Percentiles rank a stretch among this genome's conserved stretches.
These are phyloP conservation scores for Ericerus pela DNA, from an alignment of 1,140 invertebrate species.

Conservation along the genomic window DNA sequence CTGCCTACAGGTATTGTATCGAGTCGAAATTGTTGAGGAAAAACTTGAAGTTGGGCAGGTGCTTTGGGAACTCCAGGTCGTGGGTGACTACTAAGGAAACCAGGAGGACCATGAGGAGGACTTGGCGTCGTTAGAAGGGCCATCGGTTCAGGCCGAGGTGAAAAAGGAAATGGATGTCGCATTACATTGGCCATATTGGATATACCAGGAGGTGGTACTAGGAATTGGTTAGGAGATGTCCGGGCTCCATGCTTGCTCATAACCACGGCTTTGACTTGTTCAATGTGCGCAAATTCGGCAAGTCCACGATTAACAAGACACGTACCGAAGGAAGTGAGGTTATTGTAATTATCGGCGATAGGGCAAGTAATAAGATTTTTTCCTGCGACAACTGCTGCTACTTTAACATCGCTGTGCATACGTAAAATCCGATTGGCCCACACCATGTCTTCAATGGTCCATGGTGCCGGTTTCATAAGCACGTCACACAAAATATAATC, in stretches of 20 bases:
- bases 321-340: neutral
- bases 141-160: neutral
- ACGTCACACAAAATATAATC: neutral
- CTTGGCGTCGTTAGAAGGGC: neutral
- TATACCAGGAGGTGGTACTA: neutral
- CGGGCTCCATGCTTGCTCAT: neutral
- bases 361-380: neutral
- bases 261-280: neutral
- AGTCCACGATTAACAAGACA: neutral
- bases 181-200: too few relatives aligned
- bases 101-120: too few relatives aligned
- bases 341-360: neutral
- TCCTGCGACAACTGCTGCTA: neutral
- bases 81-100: too few relatives aligned
- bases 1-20: slow-evolving; percentile 41
- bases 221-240: neutral
- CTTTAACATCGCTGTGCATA: neutral
- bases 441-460: neutral
- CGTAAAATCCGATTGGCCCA: neutral
- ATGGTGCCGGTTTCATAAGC: neutral
- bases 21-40: slow-evolving; percentile 29
- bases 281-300: neutral
- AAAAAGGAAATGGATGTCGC: neutral
- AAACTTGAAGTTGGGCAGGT: neutral
- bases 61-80: too few relatives aligned